Base-by-base conservation (phyloP, 2,797 vertebrate species). In the Alca torda region DNA sequence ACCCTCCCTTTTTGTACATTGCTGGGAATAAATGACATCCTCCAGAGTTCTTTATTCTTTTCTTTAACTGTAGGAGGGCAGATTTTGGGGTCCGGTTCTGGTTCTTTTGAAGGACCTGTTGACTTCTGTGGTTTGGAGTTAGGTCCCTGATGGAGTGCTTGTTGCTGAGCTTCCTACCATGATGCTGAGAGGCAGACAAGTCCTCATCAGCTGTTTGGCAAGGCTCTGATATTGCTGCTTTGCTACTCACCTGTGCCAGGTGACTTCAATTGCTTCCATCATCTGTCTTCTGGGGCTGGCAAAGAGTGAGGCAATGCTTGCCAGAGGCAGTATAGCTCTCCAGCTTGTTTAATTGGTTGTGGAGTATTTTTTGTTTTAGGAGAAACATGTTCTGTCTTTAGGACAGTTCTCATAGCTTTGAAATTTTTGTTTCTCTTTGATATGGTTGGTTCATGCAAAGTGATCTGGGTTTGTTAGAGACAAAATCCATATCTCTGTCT, bases 311-410 rank as follows among this genome's bases (percentile, higher is more conserved):
- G 24, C 26, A 50, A 26, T 10, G 9, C 26, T 79, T 84, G 54
- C 59, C 72, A 57, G 63, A 73, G 50, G 39, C 56, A 54, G 1
- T 54, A 13, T 19, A 54, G 13, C n/a, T 73, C 43, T 82, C 30
- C 51, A 63, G 41, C 20, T 78, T 89, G 3, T 28, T 46, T 80
- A 39, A 53, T 53, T 33, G 26, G 3, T 37, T 60, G 10, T 35
- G 53, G 45, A 72, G 13, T 57, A 2, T 8, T 39, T 77, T 79
- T 73, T 50, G 7, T 3, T 82, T 54, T 26, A n/a, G 48, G 43
- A 77, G 26, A 79, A 87, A 48, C 0, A 0, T 13, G 1, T 70
- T 65, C 10, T 19, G 4, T 69, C n/a, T 37, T 10, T 24, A 16
- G 26, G 31, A 37, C 20, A 6, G 28, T 72, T 92, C 26, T 17